Conservation (phyloP, 2,888 invertebrate genomes). For the Pseudoips prasinana region DNA sequence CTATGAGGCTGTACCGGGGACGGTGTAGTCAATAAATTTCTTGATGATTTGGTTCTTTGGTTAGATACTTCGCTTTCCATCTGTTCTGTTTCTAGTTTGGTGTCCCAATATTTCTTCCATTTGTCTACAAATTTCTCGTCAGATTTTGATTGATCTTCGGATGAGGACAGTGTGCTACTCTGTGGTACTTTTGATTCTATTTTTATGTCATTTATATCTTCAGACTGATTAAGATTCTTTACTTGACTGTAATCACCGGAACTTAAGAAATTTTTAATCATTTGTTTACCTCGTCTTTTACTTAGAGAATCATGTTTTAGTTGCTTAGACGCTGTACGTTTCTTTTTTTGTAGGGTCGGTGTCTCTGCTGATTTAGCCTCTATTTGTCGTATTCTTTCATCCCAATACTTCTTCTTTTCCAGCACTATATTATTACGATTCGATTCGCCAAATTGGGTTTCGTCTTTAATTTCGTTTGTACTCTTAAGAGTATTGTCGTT, state of each 20-base stretch:
- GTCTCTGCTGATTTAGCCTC: constrained; percentile 65
- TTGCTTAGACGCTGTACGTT: constrained; percentile 53
- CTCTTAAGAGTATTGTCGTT: constrained; percentile 24
- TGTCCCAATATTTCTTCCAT: constrained; percentile 74
- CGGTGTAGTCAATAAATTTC: constrained; percentile 6
- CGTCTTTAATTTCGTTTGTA: constrained; percentile 28
- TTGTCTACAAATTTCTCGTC: constrained; percentile 58
- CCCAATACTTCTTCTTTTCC: constrained; percentile 77
- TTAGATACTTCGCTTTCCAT: constrained; percentile 31
- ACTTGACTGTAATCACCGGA: constrained; percentile 42
- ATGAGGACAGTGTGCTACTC: neutral
- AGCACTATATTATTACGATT: constrained; percentile 60
- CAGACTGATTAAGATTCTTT: constrained; percentile 25
- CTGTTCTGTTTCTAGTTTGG: constrained; percentile 54
- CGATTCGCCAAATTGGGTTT: constrained; percentile 56
- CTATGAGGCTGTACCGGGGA: neutral
- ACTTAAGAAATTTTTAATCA: constrained; percentile 60
- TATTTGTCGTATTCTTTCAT: constrained; percentile 70
- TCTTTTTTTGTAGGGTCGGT: constrained; percentile 53
- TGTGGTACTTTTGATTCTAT: neutral
- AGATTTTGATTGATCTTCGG: constrained; percentile 22
- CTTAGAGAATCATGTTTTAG: constrained; percentile 68
- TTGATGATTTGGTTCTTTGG: constrained; percentile 22
- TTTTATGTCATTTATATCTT: constrained; percentile 7
- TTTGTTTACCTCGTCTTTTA: constrained; percentile 69